These are phyloP conservation scores for Stenodema calcarata DNA, from an alignment of 2,888 invertebrate genomes.

Conservation along the genomic window DNA sequence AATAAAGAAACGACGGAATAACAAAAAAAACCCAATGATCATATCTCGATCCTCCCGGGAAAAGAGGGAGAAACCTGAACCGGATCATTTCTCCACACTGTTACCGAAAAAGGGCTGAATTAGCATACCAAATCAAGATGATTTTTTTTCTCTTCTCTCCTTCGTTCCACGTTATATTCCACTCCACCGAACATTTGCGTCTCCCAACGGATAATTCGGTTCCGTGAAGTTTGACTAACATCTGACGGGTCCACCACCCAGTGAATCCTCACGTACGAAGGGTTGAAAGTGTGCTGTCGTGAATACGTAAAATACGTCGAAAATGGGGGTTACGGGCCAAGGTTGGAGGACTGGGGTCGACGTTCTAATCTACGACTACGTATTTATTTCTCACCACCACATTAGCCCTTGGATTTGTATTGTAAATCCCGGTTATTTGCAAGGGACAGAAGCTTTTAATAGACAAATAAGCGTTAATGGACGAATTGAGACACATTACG, in stretches of 20 bases:
- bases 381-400: no score
- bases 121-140: neutral
- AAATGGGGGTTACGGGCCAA: neutral
- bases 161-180: neutral
- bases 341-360: neutral
- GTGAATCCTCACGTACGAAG: neutral
- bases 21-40: neutral
- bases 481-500: no score
- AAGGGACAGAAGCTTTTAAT: no score
- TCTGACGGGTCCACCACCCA: neutral
- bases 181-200: neutral
- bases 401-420: no score
- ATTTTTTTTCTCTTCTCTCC: neutral
- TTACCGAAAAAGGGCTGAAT: neutral
- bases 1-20: neutral
- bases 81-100: neutral
- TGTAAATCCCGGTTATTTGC: no score
- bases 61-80: neutral
- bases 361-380: no score
- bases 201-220: constrained; percentile 15
- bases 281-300: neutral
- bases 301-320: neutral
- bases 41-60: neutral
- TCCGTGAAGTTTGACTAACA: constrained; percentile 32
- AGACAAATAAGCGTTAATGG: no score